phyloP scores from a whole-genome alignment of 2,113 vertebrate genomes.

The Galbula dea region DNA sequence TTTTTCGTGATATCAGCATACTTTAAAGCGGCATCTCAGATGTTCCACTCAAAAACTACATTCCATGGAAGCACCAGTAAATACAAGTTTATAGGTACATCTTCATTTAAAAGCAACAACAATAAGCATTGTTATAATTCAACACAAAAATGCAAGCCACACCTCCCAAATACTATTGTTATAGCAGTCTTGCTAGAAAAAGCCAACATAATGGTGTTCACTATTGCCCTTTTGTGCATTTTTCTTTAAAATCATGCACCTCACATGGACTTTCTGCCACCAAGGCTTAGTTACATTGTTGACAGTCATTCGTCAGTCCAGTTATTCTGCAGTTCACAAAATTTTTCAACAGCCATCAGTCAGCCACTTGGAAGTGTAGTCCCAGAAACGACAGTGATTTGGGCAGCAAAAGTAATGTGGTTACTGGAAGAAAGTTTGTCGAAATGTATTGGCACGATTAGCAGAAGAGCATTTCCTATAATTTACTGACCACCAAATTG shows the following conservation, averaged over 20 bases:
- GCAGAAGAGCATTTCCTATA: background rate
- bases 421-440: background rate
- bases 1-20: background rate
- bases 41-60: background rate
- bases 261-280: background rate
- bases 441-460: constrained; percentile 10
- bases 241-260: background rate
- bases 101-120: background rate
- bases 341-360: background rate
- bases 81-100: background rate
- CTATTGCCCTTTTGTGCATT: background rate
- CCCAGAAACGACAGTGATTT: background rate
- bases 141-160: background rate
- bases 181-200: background rate
- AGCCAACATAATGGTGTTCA: background rate
- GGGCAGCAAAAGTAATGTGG: background rate
- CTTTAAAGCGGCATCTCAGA: background rate
- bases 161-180: background rate
- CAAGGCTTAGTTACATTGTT: background rate
- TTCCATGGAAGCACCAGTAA: background rate
- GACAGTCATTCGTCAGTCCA: background rate
- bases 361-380: background rate
- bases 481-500: constrained; percentile 21
- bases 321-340: background rate
- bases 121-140: background rate